Evolutionary conservation across 2,113 vertebrate species (phyloP), one percentile per base, ranked within the genome.

Genomic region (Butorides virescens): DNA sequence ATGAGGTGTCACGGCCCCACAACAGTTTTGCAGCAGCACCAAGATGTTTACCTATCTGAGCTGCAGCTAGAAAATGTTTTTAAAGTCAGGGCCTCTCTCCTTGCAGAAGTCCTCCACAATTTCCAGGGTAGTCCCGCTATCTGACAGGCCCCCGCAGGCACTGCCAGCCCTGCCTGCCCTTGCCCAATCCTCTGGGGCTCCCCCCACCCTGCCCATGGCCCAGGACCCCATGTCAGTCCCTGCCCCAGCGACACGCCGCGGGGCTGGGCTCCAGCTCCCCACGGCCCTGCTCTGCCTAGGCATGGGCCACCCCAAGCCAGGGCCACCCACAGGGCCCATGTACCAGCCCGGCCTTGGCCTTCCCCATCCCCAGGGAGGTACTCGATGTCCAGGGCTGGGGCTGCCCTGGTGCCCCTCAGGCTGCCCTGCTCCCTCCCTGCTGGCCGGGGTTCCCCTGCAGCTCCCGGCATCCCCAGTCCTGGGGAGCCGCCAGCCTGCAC

Each of bases 401-500:
- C 30, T 80, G 32, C 10, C 5, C 6, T 2, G 0, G 6, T 44
- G 15, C 8, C 14, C 10, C 32, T 42, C 59, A 42, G 32, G 8
- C 4, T 85, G 36, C 8, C 11, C 21, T 3, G 1, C 1, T 86
- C 23, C 10, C 23, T 37, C 10, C 11, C 23, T 36, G 15, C 19
- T 9, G 23, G 30, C 11, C 12, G 2, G 20, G 22, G 21, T 26
- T 61, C 4, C 8, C 44, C 50, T 4, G 2, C 50, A 36, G 36
- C 10, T 70, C 18, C 21, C 2, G 3, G 9, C 23, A 39, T 2
- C n/a, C 17, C 44, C 0, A 0, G 21, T 13, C 8, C 16, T 12
- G 14, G 34, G 23, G 11, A 58, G 23, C 16, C 55, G 7, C 27
- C 61, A 49, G 27, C 9, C 29, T 1, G 0, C 32, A 25, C 0